Percentiles rank a stretch among this genome's conserved stretches.
Evolutionary conservation across 2,797 vertebrate genomes (phyloP).

Genomic region (Nasua narica): DNA sequence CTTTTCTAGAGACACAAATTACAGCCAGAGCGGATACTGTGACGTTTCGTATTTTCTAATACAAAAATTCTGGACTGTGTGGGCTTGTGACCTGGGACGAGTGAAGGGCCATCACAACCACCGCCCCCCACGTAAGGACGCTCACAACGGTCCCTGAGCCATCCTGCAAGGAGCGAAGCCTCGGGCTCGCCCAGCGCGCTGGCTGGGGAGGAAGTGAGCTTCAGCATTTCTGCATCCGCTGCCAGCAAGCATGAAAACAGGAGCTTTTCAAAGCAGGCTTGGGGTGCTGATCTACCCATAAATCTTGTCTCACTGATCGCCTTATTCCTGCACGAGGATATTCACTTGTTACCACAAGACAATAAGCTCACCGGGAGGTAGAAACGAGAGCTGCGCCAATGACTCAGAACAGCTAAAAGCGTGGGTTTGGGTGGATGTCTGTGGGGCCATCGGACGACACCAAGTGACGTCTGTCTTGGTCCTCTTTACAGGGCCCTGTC

Average conservation of each 20-base stretch:
- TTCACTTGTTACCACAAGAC: not conserved
- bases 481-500: conserved; percentile 62
- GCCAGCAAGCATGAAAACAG: not conserved
- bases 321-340: not conserved
- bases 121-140: fast-evolving
- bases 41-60: not conserved
- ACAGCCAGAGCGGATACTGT: not conserved
- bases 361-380: conserved; percentile 44
- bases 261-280: no score
- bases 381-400: not conserved
- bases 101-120: not conserved
- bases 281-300: not conserved
- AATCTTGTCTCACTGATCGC: not conserved
- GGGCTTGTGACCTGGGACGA: not conserved
- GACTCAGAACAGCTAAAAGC: conserved; percentile 61
- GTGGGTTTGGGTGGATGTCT: conserved; percentile 50
- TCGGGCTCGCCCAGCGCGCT: fast-evolving
- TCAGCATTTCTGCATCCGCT: fast-evolving
- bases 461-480: conserved; percentile 19
- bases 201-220: not conserved
- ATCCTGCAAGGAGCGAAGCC: not conserved
- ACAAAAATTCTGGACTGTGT: not conserved
- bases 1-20: not conserved
- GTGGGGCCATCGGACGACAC: conserved; percentile 15
- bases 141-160: fast-evolving